phyloP scores from a whole-genome alignment of 2,888 invertebrate genomes.

The Trissonchulus sp. region DNA sequence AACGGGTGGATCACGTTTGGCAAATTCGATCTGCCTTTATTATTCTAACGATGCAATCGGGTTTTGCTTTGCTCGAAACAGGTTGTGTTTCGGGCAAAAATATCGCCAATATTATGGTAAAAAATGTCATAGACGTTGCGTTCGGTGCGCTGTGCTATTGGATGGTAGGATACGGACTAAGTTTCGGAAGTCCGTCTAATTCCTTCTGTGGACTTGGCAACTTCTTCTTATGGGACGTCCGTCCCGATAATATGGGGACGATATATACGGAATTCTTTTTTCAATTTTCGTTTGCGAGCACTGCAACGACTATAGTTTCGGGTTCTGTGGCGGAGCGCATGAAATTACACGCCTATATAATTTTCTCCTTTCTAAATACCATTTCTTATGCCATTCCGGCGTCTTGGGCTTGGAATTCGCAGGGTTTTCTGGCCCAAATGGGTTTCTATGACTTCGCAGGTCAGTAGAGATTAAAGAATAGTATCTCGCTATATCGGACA shows the following conservation, averaged over 20 bases:
- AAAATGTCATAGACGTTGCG: slow-evolving; percentile 85
- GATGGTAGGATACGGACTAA: slow-evolving; percentile 86
- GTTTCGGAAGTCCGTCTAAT: slow-evolving; percentile 64
- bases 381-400: slow-evolving; percentile 40
- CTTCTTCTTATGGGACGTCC: slow-evolving; percentile 62
- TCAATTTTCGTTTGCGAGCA: slow-evolving; percentile 43
- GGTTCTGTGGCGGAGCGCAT: slow-evolving; percentile 49
- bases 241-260: neutral
- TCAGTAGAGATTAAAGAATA: no score
- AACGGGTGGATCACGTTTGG: slow-evolving; percentile 5
- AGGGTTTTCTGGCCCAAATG: slow-evolving; percentile 40
- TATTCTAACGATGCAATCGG: slow-evolving; percentile 50
- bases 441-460: slow-evolving; percentile 28
- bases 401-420: slow-evolving; percentile 41
- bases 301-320: slow-evolving; percentile 50
- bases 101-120: no score
- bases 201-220: slow-evolving; percentile 64
- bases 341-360: slow-evolving; percentile 46
- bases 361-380: slow-evolving; percentile 43
- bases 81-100: slow-evolving; percentile 72
- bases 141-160: slow-evolving; percentile 87
- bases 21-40: slow-evolving; percentile 24
- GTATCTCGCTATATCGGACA: no score
- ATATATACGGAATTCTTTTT: slow-evolving; percentile 28
- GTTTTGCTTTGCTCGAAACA: slow-evolving; percentile 86